Conservation (phyloP, 2,797 vertebrate species). For the Trematomus bernacchii region DNA sequence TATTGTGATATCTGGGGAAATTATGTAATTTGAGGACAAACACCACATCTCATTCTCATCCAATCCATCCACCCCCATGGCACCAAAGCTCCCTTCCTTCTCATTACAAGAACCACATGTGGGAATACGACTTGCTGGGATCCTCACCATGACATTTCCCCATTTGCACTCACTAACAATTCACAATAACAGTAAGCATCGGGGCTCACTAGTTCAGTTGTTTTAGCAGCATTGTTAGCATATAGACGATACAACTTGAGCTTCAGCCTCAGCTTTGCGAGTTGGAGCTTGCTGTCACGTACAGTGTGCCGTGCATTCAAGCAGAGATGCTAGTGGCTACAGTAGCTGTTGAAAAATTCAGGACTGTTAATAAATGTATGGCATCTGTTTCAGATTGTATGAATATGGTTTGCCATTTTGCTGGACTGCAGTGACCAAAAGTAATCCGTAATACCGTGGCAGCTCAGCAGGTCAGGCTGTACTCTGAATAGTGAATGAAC, state of each 20-base stretch:
- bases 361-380: slow-evolving; percentile 17
- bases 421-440: neutral
- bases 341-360: slow-evolving; percentile 1
- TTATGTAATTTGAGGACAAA: neutral
- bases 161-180: neutral
- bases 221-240: slow-evolving; percentile 8
- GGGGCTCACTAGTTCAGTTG: no score
- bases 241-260: neutral
- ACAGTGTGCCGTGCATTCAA: neutral
- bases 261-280: neutral
- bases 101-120: slow-evolving; percentile 11
- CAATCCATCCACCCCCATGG: neutral
- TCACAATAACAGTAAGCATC: no score
- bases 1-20: neutral
- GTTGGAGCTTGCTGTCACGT: slow-evolving; percentile 12
- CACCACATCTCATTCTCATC: neutral
- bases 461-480: neutral
- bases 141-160: neutral
- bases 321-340: slow-evolving; percentile 12
- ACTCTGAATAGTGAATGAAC: neutral
- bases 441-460: neutral
- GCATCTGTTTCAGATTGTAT: slow-evolving; percentile 1
- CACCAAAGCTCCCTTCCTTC: neutral
- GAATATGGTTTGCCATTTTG: neutral
- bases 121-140: neutral